Evolutionary conservation across 2,888 invertebrate species (phyloP), one percentile per base, ranked within the genome.

Genomic region (Lithophane ornitopus): DNA sequence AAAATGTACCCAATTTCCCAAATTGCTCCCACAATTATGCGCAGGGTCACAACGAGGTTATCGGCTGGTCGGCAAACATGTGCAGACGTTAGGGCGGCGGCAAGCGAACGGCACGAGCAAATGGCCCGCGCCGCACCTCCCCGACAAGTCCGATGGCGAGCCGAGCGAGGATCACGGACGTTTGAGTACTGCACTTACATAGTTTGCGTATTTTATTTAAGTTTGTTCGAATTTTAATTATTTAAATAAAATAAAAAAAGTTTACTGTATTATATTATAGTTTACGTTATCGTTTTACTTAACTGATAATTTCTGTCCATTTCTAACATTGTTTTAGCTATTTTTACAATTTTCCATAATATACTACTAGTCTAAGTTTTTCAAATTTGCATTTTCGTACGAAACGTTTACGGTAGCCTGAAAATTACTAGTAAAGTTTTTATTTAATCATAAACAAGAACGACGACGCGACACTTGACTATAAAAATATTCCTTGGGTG

Each of bases 61-160:
- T 84, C 88, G 78, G 78, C 68, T 83, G 70, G 80, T 78, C 62
- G 66, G 74, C 80, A 81, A 85, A 88, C 85, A 89, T 85, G 80
- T 85, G 84, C 87, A 85, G 87, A 88, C 85, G 82, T 74, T 68
- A 76, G 79, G 86, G 86, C 82, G 86, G 76, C 84, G 77, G 81
- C 75, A 67, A 65, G 69, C 34, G 59, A 34, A 34, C 73, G 75
- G 65, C 49, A 72, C 41, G 28, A 67, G 44, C 56, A 78, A 85
- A 82, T 83, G 81, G 80, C 88, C 86, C 82, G 75, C 76, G 74
- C 75, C 66, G 61, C 74, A 41, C 77, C 61, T 28, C 63, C 44
- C 69, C 62, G 70, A n/a, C 63, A 34, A 74, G 58, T 39, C 39
- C 61, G 66, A 58, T 39, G 54, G 69, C 39, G 71, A 63, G 44